Base-by-base conservation (phyloP, 2,888 invertebrate species). In the Apomyelois bistriatella region DNA sequence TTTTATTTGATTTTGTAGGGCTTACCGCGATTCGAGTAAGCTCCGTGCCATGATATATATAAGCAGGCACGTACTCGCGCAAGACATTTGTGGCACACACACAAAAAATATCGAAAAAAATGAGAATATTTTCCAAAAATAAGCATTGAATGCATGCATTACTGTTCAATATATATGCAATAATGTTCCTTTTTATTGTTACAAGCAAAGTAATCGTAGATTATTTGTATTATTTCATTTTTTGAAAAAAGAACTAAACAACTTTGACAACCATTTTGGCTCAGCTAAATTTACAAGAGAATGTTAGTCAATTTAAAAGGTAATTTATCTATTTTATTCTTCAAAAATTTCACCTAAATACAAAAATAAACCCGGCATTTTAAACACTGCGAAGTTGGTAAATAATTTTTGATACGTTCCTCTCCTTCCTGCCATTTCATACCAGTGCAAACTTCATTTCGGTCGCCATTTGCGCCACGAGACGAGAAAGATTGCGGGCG, bases 381-480 rank as follows among this genome's bases (percentile, higher is more conserved):
- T 55, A 58, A 72, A 65, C 61, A 62, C 38, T 59, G 68, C 71
- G 87, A 88, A 87, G 85, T 82, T 79, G 62, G 66, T 66, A 65
- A 67, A 67, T 12, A 37, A 43, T 62, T 71, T 71, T 61, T 64
- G 65, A 66, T 65, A 61, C 65, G 60, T 59, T 62, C 51, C 64
- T 53, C 59, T 62, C 51, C 64, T 53, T 58, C 43, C 22, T 22
- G 2, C 22, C 32, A 32, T 54, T 59, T 32, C 8, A 16, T 59
- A 65, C 53, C 66, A 75, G 60, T 68, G 49, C 78, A 64, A 77
- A 80, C 71, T 86, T 89, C 85, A 75, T 53, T 58, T 58, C 70
- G 79, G 90, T 89, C 87, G 90, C 90, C 90, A 90, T 90, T 90
- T 85, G 79, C 86, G 89, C 90, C 90, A 90, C 90, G 90, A 40